Evolutionary conservation across 2,113 vertebrate species (phyloP).

Genomic region (Lonchura striata): DNA sequence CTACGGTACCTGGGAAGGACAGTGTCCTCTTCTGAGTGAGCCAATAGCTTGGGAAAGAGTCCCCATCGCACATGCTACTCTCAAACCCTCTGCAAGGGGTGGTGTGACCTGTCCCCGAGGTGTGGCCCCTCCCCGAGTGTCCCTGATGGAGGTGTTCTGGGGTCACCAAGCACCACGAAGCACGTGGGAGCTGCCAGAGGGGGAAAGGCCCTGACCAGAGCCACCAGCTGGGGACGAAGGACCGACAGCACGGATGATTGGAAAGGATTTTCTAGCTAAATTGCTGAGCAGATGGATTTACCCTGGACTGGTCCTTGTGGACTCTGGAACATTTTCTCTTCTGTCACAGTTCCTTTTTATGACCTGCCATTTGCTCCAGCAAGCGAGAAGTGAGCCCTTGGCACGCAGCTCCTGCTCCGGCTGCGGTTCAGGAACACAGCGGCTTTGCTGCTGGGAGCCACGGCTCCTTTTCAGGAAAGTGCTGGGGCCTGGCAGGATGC

Average conservation of each 20-base stretch:
- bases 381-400: constrained; percentile 30
- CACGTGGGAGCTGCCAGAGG: rapidly evolving
- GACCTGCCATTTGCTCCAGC: constrained; percentile 58
- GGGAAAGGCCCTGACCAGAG: not conserved
- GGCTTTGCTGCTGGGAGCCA: rapidly evolving
- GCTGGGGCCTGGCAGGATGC: not conserved
- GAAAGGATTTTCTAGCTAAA: constrained; percentile 41
- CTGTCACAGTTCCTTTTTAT: constrained; percentile 51
- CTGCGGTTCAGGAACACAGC: not conserved
- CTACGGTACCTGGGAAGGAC: rapidly evolving
- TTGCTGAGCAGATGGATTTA: constrained; percentile 65
- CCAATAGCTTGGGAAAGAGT: not conserved
- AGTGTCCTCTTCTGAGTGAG: rapidly evolving
- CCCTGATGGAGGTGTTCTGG: rapidly evolving
- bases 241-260: not conserved
- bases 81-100: not conserved
- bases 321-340: constrained; percentile 61
- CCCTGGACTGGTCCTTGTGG: constrained; percentile 50
- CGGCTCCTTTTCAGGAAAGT: not conserved
- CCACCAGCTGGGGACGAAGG: not conserved
- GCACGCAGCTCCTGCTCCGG: not conserved
- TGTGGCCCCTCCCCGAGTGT: rapidly evolving
- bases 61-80: rapidly evolving
- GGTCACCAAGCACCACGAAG: not conserved
- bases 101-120: not conserved